These are phyloP conservation scores for Drosophila obscura DNA, from an alignment of 1,140 invertebrate species.

Conservation along the genomic window DNA sequence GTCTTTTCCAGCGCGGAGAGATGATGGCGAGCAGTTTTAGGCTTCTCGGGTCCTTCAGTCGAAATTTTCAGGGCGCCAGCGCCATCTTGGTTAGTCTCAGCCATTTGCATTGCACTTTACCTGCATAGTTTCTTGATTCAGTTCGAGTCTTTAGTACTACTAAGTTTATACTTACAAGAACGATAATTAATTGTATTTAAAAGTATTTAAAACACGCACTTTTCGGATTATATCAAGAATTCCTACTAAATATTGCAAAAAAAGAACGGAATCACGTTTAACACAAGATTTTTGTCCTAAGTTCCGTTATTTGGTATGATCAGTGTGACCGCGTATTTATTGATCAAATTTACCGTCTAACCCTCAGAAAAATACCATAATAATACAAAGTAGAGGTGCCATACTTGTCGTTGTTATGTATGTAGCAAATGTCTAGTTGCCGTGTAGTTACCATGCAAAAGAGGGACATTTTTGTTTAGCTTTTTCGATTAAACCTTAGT, in stretches of 20 bases:
- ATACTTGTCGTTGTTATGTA: too few relatives aligned
- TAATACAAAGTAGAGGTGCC: too few relatives aligned
- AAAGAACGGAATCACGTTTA: slow-evolving; percentile 69
- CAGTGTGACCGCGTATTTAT: slow-evolving; percentile 5
- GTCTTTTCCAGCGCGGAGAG: slow-evolving; percentile 17
- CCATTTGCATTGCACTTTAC: slow-evolving; percentile 59
- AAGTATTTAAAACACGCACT: slow-evolving; percentile 42
- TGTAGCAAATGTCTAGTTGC: too few relatives aligned
- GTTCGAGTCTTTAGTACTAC: neutral
- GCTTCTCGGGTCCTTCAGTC: slow-evolving; percentile 29
- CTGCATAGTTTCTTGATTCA: neutral
- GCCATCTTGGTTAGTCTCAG: slow-evolving; percentile 67
- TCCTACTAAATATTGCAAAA: slow-evolving; percentile 38
- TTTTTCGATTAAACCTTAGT: too few relatives aligned
- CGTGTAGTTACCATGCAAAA: too few relatives aligned
- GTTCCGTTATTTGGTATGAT: slow-evolving; percentile 62
- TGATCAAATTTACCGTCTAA: slow-evolving; percentile 15
- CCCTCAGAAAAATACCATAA: too few relatives aligned
- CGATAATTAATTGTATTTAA: slow-evolving; percentile 14
- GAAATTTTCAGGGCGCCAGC: slow-evolving; percentile 66
- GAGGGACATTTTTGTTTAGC: too few relatives aligned
- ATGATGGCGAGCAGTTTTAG: slow-evolving; percentile 16
- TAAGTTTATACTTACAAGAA: slow-evolving; percentile 48
- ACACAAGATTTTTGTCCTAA: slow-evolving; percentile 37
- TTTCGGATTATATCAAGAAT: slow-evolving; percentile 13